Evolutionary conservation across 1,140 invertebrate species (phyloP).

Genomic region (Drosophila lini): DNA sequence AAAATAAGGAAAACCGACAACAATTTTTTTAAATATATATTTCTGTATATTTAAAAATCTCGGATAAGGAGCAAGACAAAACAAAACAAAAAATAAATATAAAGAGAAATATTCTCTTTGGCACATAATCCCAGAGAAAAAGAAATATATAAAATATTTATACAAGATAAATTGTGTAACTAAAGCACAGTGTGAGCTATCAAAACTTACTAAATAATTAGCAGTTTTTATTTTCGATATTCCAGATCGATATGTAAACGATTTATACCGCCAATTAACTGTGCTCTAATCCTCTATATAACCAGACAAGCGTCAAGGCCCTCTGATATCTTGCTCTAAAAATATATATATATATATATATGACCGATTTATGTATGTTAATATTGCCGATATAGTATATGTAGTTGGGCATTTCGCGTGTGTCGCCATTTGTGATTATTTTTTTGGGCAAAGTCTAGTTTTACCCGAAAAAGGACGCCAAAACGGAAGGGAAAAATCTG

Average conservation of each 20-base stretch:
- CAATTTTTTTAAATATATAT: conserved; percentile 73
- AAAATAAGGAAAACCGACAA: conserved; percentile 47
- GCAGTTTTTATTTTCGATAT: conserved; percentile 64
- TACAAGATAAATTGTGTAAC: conserved; percentile 58
- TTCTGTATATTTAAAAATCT: conserved; percentile 64
- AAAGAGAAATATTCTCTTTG: conserved; percentile 2
- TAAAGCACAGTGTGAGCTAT: conserved; percentile 60
- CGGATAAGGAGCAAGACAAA: conserved; percentile 16
- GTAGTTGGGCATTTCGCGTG: conserved; percentile 60
- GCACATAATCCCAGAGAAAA: conserved; percentile 9
- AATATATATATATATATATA: conserved; percentile 31
- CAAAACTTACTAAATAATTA: conserved; percentile 47
- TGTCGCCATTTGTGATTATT: conserved; percentile 73
- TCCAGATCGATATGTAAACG: conserved; percentile 65
- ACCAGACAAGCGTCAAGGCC: conserved; percentile 21
- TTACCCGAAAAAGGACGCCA: conserved; percentile 44
- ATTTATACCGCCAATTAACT: conserved; percentile 82
- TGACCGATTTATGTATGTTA: conserved; percentile 58
- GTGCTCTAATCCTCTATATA: conserved; percentile 68
- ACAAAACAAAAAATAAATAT: conserved; percentile 6
- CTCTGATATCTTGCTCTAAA: conserved; percentile 47
- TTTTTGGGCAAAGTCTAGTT: conserved; percentile 57
- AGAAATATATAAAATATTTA: conserved; percentile 31
- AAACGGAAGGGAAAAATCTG: conserved; percentile 23
- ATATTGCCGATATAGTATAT: conserved; percentile 52